Base-by-base conservation (phyloP, 2,888 invertebrate genomes). In the Hoplodrina ambigua region DNA sequence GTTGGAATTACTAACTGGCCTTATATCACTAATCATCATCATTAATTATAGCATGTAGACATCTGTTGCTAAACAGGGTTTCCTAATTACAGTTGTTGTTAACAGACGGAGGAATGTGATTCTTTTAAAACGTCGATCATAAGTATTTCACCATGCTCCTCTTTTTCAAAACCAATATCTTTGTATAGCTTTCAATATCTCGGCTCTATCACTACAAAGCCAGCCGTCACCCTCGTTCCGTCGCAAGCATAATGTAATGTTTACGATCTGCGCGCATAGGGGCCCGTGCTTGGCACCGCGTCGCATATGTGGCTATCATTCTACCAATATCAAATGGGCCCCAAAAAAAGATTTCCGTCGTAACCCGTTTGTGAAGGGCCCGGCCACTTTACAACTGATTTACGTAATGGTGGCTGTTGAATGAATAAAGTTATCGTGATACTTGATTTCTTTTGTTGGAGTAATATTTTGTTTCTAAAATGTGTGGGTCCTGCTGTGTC, bases 271-370 rank as follows among this genome's bases (percentile, higher is more conserved):
- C 59, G 61, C 72, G 70, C 60, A 62, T 49, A 53, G 75, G 64
- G 54, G 56, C 64, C 65, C 69, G 85, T 78, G 84, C 81, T 80
- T 77, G 80, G 86, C 76, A 82, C 86, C 63, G 77, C 78, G 84
- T 75, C 83, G 46, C 85, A 85, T 84, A 82, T 85, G 86, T 79
- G 84, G 53, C 79, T 80, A 85, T 84, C 86, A 82, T 77, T 68
- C 65, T 71, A 56, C 74, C 68, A 83, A 86, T 86, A 84, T 84
- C 86, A 85, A 85, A 85, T 81, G 78, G 78, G 50, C 53, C 61
- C 68, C 69, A 81, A 76, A 83, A 83, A 83, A 83, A 83, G 78
- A 75, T 83, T 81, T 46, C 57, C 56, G 56, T 68, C 63, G 66
- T 70, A 78, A 75, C 70, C 75, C 66, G 37, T 72, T 85, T 25